Conservation (phyloP, 2,888 invertebrate genomes). For the Melinaea menophilus region DNA sequence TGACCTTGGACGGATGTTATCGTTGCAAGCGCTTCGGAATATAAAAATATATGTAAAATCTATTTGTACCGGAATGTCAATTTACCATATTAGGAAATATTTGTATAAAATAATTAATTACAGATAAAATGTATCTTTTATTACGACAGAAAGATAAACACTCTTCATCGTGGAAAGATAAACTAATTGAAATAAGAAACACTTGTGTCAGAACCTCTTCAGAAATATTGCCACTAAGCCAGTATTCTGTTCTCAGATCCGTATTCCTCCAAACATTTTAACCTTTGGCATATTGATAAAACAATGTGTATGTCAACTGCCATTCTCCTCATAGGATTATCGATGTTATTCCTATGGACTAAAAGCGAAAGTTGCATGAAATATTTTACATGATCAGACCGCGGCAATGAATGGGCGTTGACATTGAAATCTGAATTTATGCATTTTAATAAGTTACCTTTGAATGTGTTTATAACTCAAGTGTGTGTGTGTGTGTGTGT, state of each 20-base stretch:
- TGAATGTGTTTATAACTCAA: slow-evolving; percentile 17
- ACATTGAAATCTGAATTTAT: slow-evolving; percentile 40
- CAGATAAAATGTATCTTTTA: too few relatives aligned
- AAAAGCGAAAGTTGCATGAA: slow-evolving; percentile 27
- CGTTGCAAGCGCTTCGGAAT: too few relatives aligned
- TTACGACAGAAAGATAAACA: too few relatives aligned
- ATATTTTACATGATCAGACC: slow-evolving; percentile 10
- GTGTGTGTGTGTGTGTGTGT: slow-evolving; percentile 11
- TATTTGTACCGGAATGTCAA: neutral
- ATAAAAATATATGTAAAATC: neutral
- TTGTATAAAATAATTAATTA: too few relatives aligned
- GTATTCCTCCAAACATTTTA: slow-evolving; percentile 32
- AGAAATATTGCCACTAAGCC: neutral
- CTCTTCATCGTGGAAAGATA: too few relatives aligned
- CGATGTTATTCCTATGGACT: slow-evolving; percentile 12
- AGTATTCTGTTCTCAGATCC: slow-evolving; percentile 27
- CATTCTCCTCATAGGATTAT: slow-evolving; percentile 19
- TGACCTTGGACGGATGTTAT: too few relatives aligned
- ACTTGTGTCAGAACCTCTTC: too few relatives aligned
- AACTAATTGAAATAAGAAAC: too few relatives aligned
- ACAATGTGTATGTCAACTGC: slow-evolving; percentile 17
- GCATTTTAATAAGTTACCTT: slow-evolving; percentile 30
- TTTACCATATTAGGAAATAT: slow-evolving; percentile 2
- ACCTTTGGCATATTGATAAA: slow-evolving; percentile 34
- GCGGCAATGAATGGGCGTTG: slow-evolving; percentile 30